Evolutionary conservation across 2,113 vertebrate genomes (phyloP), one percentile per base, ranked within the genome.

Genomic region (Morone saxatilis): DNA sequence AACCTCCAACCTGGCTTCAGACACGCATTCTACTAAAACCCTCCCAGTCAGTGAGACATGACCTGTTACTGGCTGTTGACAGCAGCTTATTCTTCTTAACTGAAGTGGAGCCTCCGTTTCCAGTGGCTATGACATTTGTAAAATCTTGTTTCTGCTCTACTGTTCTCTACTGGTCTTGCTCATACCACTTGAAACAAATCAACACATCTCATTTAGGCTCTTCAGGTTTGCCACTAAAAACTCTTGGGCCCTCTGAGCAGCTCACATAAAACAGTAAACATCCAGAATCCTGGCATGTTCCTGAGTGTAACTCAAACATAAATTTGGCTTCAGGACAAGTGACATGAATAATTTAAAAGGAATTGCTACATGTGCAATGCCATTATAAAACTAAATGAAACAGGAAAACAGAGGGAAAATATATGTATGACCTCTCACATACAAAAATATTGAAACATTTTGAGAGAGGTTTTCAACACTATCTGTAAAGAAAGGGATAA

Each of bases 271-370:
- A 20, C 31, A 74, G 54, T 40, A 38, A 72, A 76, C 38, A 71
- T 41, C 53, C 60, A 19, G 51, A 72, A 57, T 77, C 11, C 71
- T 41, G 36, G 36, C 50, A 43, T 36, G 22, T 68, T 67, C 47
- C 67, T 47, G 41, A 41, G 11, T 62, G 56, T 12, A 31, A 20
- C 45, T 60, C 51, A 59, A 65, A 65, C 40, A 65, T 54, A 56
- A 66, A 76, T 65, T 50, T 62, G 48, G 48, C 48, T 72, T 62
- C 4, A 77, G 73, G 72, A 76, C 77, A 76, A 57, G 47, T 51
- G 45, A 84, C 5, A 57, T 63, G 50, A 79, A 80, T 68, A 25
- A 67, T 67, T 72, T 1, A 54, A 14, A 69, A 19, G 38, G 6
- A 72, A 72, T 53, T 13, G 16, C 45, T 57, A n/a, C n/a, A 71